phyloP scores from a whole-genome alignment of 2,797 vertebrate species.

The Fistularia commersonii region DNA sequence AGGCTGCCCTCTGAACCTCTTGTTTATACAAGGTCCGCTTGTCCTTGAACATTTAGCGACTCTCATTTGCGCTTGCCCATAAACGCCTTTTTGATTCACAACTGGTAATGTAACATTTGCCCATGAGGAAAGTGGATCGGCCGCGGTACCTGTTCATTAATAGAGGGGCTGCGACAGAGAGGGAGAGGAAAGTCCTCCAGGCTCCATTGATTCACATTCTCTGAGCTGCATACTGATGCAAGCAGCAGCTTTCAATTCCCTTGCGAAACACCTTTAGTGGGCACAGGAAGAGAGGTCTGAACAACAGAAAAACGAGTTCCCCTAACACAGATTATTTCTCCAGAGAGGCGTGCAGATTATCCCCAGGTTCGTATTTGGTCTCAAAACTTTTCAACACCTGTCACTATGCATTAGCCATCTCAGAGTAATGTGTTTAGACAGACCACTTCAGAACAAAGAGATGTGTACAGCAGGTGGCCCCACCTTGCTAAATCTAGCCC shows the following conservation, averaged over 20 bases:
- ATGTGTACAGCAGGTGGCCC: slow-evolving; percentile 35
- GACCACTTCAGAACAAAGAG: slow-evolving; percentile 22
- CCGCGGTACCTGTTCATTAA: slow-evolving; percentile 76
- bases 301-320: too few species aligned
- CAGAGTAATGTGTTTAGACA: slow-evolving; percentile 25
- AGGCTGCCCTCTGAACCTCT: slow-evolving; percentile 26
- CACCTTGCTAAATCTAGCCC: slow-evolving; percentile 10
- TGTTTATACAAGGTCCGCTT: slow-evolving; percentile 79
- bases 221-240: slow-evolving; percentile 63
- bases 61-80: slow-evolving; percentile 83
- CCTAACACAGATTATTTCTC: slow-evolving; percentile 41
- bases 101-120: slow-evolving; percentile 75
- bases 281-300: slow-evolving; percentile 18
- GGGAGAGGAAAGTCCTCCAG: slow-evolving; percentile 69
- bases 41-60: slow-evolving; percentile 82
- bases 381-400: slow-evolving; percentile 38
- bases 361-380: slow-evolving; percentile 29
- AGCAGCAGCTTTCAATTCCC: slow-evolving; percentile 40
- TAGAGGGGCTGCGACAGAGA: slow-evolving; percentile 61
- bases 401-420: slow-evolving; percentile 35
- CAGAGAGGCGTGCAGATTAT: slow-evolving; percentile 33
- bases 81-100: slow-evolving; percentile 85
- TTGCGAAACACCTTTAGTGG: slow-evolving; percentile 35
- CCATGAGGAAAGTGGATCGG: slow-evolving; percentile 60
- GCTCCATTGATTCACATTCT: slow-evolving; percentile 72